These are phyloP conservation scores for Pagetopsis macropterus DNA, from an alignment of 2,797 vertebrate species.

Conservation along the genomic window DNA sequence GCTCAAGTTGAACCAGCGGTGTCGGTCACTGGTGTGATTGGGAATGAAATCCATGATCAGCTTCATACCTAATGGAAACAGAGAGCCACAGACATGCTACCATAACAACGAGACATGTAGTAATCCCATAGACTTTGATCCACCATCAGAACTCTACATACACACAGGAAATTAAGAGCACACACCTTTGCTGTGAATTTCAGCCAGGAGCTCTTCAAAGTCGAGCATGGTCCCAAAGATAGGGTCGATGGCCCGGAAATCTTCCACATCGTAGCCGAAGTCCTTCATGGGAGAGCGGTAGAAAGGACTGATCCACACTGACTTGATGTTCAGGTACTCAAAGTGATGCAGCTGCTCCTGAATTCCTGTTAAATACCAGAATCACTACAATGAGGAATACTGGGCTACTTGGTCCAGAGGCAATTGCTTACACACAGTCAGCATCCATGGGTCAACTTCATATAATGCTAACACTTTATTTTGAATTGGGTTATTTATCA, in stretches of 20 bases:
- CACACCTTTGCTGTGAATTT: slow-evolving; percentile 91
- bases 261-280: slow-evolving; percentile 91
- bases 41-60: slow-evolving; percentile 97
- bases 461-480: no score
- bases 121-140: no score
- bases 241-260: slow-evolving; percentile 91
- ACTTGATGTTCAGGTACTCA: slow-evolving; percentile 89
- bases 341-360: slow-evolving; percentile 90
- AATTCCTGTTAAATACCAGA: slow-evolving; percentile 83
- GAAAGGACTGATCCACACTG: slow-evolving; percentile 93
- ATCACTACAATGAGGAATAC: no score
- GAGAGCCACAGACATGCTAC: neutral
- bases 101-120: neutral
- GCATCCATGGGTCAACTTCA: no score
- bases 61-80: slow-evolving; percentile 87
- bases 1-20: slow-evolving; percentile 95
- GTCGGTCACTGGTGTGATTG: slow-evolving; percentile 95
- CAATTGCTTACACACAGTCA: no score
- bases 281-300: slow-evolving; percentile 93
- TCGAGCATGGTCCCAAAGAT: slow-evolving; percentile 94
- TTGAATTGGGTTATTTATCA: no score
- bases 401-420: no score
- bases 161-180: neutral
- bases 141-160: neutral
- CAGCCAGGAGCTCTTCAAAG: slow-evolving; percentile 90